Evolutionary conservation across 2,113 vertebrate genomes (phyloP).

Genomic region (Brienomyrus longianalis): DNA sequence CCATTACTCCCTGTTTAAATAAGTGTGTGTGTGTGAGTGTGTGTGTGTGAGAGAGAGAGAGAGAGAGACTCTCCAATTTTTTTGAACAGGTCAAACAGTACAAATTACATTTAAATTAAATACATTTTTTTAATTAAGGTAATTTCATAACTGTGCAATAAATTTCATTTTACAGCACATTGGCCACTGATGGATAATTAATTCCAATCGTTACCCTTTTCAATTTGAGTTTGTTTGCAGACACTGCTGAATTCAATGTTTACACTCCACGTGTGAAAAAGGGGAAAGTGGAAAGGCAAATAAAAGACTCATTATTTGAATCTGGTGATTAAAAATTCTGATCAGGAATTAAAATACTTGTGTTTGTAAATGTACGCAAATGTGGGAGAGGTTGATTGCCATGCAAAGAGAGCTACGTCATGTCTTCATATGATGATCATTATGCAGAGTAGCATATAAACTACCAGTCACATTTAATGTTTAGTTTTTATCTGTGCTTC

Average conservation of each 20-base stretch:
- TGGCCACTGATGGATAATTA: constrained; percentile 94
- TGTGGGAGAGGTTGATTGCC: background rate
- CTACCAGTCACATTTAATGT: background rate
- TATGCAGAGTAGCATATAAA: background rate
- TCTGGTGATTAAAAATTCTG: background rate
- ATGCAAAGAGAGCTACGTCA: background rate
- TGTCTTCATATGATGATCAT: background rate
- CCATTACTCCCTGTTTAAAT: constrained; percentile 40
- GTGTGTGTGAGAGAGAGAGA: background rate
- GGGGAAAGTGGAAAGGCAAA: background rate
- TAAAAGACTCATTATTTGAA: background rate
- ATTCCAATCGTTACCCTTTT: constrained; percentile 84
- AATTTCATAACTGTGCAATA: constrained; percentile 77
- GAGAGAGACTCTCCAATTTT: background rate
- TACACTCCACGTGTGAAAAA: constrained; percentile 10
- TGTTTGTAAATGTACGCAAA: background rate
- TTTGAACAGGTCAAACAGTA: constrained; percentile 10
- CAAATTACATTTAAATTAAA: constrained; percentile 83
- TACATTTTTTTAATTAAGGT: constrained; percentile 83
- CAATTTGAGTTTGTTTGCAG: constrained; percentile 71
- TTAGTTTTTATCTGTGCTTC: background rate
- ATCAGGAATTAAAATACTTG: background rate
- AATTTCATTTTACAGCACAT: constrained; percentile 98
- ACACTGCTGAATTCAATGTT: constrained; percentile 48
- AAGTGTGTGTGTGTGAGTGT: background rate